Conservation (phyloP, 2,113 vertebrate species). For the Brevimyrus niger region DNA sequence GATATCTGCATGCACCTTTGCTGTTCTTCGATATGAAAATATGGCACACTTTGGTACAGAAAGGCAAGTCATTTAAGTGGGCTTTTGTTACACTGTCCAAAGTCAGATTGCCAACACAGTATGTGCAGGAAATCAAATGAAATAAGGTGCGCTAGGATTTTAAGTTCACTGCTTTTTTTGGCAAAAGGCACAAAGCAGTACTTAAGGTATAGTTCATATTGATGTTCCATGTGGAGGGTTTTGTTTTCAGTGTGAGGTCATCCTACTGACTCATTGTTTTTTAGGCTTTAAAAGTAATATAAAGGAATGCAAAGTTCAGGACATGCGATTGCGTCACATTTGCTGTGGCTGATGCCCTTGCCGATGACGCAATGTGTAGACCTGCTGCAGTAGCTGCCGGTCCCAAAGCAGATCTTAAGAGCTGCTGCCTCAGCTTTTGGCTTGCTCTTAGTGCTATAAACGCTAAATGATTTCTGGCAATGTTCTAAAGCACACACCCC, state of each 20-base stretch:
- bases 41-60: not conserved
- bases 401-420: not conserved
- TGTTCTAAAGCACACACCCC: not conserved
- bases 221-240: not conserved
- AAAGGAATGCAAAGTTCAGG: not conserved
- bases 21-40: not conserved
- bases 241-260: not conserved
- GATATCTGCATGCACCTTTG: not conserved
- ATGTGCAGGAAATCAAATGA: too few relatives aligned
- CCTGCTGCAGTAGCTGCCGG: not conserved
- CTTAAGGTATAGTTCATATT: not conserved
- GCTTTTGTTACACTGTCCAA: not conserved
- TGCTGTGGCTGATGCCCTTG: not conserved
- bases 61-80: not conserved
- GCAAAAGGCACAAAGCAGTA: not conserved
- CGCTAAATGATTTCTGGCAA: slow-evolving; percentile 16
- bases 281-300: not conserved
- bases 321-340: not conserved
- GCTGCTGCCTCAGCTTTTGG: slow-evolving; percentile 10
- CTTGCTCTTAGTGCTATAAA: not conserved
- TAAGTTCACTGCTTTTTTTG: not conserved
- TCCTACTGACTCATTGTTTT: not conserved
- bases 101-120: not conserved
- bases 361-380: not conserved
- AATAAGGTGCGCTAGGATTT: too few relatives aligned